These are phyloP conservation scores for Gymnopithys bicolor DNA, from an alignment of 2,797 vertebrate species.

Conservation along the genomic window DNA sequence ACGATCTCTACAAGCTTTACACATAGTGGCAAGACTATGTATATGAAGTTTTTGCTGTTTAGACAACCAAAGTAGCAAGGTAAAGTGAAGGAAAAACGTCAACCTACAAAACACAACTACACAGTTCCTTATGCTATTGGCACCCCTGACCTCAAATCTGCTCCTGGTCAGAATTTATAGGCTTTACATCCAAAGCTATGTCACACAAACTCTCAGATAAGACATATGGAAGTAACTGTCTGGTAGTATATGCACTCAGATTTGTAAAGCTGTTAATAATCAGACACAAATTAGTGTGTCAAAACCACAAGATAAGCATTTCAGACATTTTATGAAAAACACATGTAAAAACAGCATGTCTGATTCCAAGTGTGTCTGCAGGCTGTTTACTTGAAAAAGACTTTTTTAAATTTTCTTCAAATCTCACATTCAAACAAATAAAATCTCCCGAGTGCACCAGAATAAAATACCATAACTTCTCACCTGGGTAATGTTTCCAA, in stretches of 20 bases:
- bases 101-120: neutral
- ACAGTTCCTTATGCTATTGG: neutral
- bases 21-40: neutral
- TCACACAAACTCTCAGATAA: neutral
- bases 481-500: constrained; percentile 98
- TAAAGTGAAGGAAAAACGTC: neutral
- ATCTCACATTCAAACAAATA: neutral
- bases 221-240: neutral
- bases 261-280: neutral
- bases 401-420: neutral
- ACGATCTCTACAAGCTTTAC: neutral
- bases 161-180: neutral
- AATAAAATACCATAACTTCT: constrained; percentile 8
- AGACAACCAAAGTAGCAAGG: neutral
- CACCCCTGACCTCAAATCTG: neutral
- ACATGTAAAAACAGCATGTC: neutral
- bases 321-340: neutral
- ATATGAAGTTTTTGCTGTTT: neutral
- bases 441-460: neutral
- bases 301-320: neutral
- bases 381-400: neutral
- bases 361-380: neutral
- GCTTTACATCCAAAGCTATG: neutral
- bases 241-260: fast-evolving
- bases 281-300: neutral